Evolutionary conservation across 1,140 invertebrate genomes (phyloP).

Genomic region (Vanessa atalanta): DNA sequence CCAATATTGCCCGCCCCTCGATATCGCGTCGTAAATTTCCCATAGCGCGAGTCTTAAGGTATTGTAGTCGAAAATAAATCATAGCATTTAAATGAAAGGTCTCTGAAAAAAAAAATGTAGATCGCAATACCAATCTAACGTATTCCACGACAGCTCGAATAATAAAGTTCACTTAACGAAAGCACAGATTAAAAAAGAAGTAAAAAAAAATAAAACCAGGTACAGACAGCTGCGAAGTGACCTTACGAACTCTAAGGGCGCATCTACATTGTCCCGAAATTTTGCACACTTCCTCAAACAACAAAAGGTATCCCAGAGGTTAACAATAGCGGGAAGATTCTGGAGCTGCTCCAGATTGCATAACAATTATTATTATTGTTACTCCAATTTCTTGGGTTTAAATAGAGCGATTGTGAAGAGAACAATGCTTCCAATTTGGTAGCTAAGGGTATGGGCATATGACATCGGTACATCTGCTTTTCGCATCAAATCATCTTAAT

Average conservation of each 20-base stretch:
- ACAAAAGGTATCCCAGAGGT: slow-evolving; percentile 49
- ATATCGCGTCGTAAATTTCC: slow-evolving; percentile 71
- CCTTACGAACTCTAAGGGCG: slow-evolving; percentile 34
- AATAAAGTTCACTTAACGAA: neutral
- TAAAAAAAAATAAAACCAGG: slow-evolving; percentile 17
- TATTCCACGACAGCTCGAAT: neutral
- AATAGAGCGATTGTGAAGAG: slow-evolving; percentile 43
- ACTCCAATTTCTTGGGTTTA: slow-evolving; percentile 47
- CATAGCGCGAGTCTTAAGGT: slow-evolving; percentile 51
- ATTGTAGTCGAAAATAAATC: slow-evolving; percentile 77
- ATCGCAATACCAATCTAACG: slow-evolving; percentile 32
- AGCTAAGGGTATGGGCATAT: slow-evolving; percentile 17
- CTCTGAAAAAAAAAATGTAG: slow-evolving; percentile 55
- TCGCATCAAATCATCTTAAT: neutral
- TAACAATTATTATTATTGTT: slow-evolving; percentile 63
- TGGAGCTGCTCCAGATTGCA: slow-evolving; percentile 65
- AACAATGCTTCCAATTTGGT: slow-evolving; percentile 50
- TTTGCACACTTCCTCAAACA: slow-evolving; percentile 75
- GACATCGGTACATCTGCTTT: slow-evolving; percentile 28
- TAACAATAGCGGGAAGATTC: slow-evolving; percentile 55
- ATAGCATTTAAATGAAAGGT: slow-evolving; percentile 63
- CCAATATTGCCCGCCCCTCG: slow-evolving; percentile 56
- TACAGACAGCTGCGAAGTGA: slow-evolving; percentile 34
- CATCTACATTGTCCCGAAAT: slow-evolving; percentile 49
- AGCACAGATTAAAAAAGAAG: slow-evolving; percentile 29